phyloP scores from a whole-genome alignment of 2,888 invertebrate species.

The Brachynemurus nebulosus region DNA sequence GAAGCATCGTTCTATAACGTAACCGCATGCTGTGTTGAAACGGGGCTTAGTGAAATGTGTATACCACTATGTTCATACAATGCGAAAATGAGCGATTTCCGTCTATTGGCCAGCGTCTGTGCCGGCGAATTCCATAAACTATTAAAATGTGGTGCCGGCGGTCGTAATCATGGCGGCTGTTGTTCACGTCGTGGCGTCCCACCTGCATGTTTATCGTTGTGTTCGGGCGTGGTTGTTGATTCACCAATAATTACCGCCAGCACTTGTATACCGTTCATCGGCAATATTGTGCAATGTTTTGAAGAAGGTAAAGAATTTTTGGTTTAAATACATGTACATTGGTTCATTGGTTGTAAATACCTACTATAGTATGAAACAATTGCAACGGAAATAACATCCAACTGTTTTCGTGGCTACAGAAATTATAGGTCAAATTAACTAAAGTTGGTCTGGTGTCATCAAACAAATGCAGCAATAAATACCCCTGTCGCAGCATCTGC shows the following conservation, averaged over 20 bases:
- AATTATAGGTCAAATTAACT: too few species aligned
- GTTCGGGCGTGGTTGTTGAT: constrained; percentile 52
- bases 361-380: too few species aligned
- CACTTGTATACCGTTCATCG: constrained; percentile 65
- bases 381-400: too few species aligned
- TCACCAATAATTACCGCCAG: constrained; percentile 45
- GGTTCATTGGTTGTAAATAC: too few species aligned
- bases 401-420: too few species aligned
- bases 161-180: constrained; percentile 61
- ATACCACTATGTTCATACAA: constrained; percentile 70
- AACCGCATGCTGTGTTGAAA: constrained; percentile 61
- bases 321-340: too few species aligned
- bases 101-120: constrained; percentile 57
- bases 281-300: constrained; percentile 73
- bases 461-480: too few species aligned
- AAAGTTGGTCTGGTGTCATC: too few species aligned
- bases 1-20: constrained; percentile 56
- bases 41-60: constrained; percentile 52
- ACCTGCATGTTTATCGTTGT: constrained; percentile 51
- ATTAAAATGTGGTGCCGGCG: constrained; percentile 46
- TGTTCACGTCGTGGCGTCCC: constrained; percentile 62
- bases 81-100: constrained; percentile 67
- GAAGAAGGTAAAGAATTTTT: constrained; percentile 78
- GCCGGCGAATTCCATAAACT: constrained; percentile 63
- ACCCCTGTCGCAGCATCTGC: too few species aligned